Percentiles rank a stretch among this genome's conserved stretches.
These are phyloP conservation scores for Drosophila yooni DNA, from an alignment of 2,888 invertebrate species.

Conservation along the genomic window DNA sequence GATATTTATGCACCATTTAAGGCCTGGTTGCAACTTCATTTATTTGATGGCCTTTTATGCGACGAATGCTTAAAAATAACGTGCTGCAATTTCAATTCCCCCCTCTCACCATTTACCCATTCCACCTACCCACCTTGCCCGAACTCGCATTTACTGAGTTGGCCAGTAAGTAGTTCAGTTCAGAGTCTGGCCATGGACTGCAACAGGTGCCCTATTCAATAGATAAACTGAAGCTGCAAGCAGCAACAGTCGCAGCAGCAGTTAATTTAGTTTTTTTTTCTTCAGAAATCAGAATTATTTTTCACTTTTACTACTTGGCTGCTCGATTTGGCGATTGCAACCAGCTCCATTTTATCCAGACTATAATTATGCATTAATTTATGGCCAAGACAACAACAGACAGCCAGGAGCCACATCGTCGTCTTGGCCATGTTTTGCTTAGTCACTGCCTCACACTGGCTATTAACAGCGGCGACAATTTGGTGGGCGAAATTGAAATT, in stretches of 20 bases:
- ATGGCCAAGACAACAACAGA: constrained; percentile 58
- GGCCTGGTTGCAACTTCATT: constrained; percentile 73
- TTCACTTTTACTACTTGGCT: constrained; percentile 66
- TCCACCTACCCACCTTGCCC: not conserved
- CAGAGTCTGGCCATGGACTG: constrained; percentile 10
- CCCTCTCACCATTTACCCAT: not conserved
- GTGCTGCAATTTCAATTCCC: constrained; percentile 27
- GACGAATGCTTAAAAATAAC: constrained; percentile 49
- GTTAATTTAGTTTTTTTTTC: constrained; percentile 14
- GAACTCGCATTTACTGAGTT: constrained; percentile 2
- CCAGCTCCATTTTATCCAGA: constrained; percentile 4
- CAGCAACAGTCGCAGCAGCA: not conserved
- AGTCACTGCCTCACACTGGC: constrained; percentile 64
- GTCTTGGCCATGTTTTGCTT: constrained; percentile 34
- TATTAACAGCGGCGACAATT: constrained; percentile 69
- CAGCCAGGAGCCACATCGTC: constrained; percentile 43
- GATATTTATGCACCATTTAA: constrained; percentile 68
- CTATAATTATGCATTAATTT: constrained; percentile 66
- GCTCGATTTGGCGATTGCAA: constrained; percentile 4
- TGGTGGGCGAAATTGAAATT: constrained; percentile 71
- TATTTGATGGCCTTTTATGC: constrained; percentile 67
- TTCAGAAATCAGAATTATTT: constrained; percentile 53
- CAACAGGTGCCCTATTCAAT: constrained; percentile 67
- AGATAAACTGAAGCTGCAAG: constrained; percentile 30
- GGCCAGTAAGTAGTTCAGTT: constrained; percentile 19